These are phyloP conservation scores for Hecatera dysodea DNA, from an alignment of 2,888 invertebrate genomes.

Conservation along the genomic window DNA sequence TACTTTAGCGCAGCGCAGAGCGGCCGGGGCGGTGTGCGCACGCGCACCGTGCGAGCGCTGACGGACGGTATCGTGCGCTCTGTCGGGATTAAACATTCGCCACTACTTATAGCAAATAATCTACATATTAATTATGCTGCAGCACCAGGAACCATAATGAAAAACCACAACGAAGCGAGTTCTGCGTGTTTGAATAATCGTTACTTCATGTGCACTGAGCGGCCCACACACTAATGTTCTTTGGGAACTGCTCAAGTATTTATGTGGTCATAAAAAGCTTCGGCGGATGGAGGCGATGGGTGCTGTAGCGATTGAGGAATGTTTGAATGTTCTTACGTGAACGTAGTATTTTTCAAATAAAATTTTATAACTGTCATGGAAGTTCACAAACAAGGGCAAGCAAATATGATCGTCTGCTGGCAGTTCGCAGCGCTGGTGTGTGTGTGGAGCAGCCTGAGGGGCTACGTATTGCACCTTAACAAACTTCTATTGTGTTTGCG, in stretches of 20 bases:
- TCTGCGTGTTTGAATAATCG: constrained; percentile 56
- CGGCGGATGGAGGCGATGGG: not conserved
- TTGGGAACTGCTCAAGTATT: constrained; percentile 33
- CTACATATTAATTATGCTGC: constrained; percentile 68
- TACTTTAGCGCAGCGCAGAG: constrained; percentile 54
- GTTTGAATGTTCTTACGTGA: constrained; percentile 12
- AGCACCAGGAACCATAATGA: constrained; percentile 47
- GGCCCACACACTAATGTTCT: constrained; percentile 22
- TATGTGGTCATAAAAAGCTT: constrained; percentile 32
- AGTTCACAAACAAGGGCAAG: constrained; percentile 50
- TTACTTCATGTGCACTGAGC: constrained; percentile 37
- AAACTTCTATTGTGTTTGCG: constrained; percentile 74
- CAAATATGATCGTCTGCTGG: constrained; percentile 49
- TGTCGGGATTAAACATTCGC: constrained; percentile 64
- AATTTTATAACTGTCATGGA: constrained; percentile 21
- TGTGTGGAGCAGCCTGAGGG: constrained; percentile 10
- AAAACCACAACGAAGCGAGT: constrained; percentile 62
- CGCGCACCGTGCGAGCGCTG: constrained; percentile 56
- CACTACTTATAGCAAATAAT: constrained; percentile 62
- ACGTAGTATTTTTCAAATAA: constrained; percentile 32
- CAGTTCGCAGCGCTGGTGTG: not conserved
- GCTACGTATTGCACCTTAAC: constrained; percentile 69
- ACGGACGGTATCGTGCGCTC: constrained; percentile 54
- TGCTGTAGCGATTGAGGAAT: not conserved
- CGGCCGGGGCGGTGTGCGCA: constrained; percentile 61